Base-by-base conservation (phyloP, 2,888 invertebrate species). In the Nesidiocoris tenuis region DNA sequence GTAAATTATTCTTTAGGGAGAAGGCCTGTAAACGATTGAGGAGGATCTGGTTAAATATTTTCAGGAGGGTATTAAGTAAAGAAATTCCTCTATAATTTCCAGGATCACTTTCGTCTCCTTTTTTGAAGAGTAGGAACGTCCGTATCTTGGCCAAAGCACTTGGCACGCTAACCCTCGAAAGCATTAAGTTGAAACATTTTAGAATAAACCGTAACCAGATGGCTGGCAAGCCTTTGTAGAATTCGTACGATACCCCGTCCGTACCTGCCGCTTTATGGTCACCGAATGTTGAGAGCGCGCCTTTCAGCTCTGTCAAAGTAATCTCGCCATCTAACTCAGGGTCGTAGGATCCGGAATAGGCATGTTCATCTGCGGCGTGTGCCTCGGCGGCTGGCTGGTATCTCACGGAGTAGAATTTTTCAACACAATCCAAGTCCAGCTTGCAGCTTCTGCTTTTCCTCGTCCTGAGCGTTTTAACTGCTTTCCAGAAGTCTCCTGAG, bases 101-200 rank as follows among this genome's bases (percentile, higher is more conserved):
- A 21, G 54, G 54, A 18, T 67, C 55, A 21, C 17, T 21, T 18
- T 54, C 54, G 54, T 55, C 55, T 18, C 67, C 67, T 19, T 67
- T 67, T 19, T 67, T 67, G n/a, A 67, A 67, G 19, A 65, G 63
- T 16, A 63, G 25, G 39, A 65, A 65, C 1, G 65, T 65, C 2
- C 65, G 65, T 18, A 65, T 65, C 18, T 65, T 23, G 18, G 65
- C 65, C 65, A 24, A 25, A 18, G 25, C 65, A 39, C 19, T 25
- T 18, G 65, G 65, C n/a, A 65, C 65, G 23, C 23, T 23, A 21
- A 19, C 23, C n/a, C 19, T 21, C 5, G n/a, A 23, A 1, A 65
- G 17, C 1, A 39, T 39, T 12, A 39, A 12, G 18, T 65, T 65
- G 18, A 64, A 64, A 18, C 22, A 18, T 9, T 64, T 23, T 18